Base-by-base conservation (phyloP, 2,113 vertebrate genomes). In the Poicephalus meyeri region DNA sequence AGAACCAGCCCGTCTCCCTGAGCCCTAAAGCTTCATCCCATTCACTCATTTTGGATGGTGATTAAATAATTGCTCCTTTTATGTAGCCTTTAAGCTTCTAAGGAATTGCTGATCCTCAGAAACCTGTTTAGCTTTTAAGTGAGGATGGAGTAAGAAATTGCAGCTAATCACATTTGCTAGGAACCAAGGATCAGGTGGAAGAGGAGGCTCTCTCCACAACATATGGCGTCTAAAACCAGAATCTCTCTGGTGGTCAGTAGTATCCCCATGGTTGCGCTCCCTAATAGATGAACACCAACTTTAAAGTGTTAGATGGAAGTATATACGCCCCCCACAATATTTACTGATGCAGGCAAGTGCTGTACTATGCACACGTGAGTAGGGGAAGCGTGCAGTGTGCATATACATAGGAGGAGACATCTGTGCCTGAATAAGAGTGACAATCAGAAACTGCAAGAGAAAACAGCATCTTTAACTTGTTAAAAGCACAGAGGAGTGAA, bases 261-360 rank as follows among this genome's bases (percentile, higher is more conserved):
- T 19, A 73, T 19, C 15, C 10, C 24, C 53, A 10, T 20, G 11
- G 24, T 7, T 55, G 29, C 29, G 13, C n/a, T 80, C 46, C 41
- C 37, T 6, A 19, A 13, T 0, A 78, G 60, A 18, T 13, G 52
- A 71, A 47, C 16, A 44, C 16, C n/a, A 70, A 1, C 44, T 65
- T 65, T 11, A 26, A 17, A 47, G 4, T 17, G 6, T 63, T 35
- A 31, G 21, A 18, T 8, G 1, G 29, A n/a, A 16, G 11, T 42
- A 37, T 4, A 3, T 4, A 9, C 2, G 3, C 6, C 12, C 28
- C 41, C 53, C 17, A 5, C 3, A 2, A 1, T 20, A 16, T 24
- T 58, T 24, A 16, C 28, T 16, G 18, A 9, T 3, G 26, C 0
- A 0, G 31, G 24, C 25, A 76, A 64, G 14, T 3, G 15, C 37